Evolutionary conservation across 37 sponge, comb jelly and placozoan species (phyloP), one percentile per base, ranked within the genome.

Genomic region (Ianthella basta): DNA sequence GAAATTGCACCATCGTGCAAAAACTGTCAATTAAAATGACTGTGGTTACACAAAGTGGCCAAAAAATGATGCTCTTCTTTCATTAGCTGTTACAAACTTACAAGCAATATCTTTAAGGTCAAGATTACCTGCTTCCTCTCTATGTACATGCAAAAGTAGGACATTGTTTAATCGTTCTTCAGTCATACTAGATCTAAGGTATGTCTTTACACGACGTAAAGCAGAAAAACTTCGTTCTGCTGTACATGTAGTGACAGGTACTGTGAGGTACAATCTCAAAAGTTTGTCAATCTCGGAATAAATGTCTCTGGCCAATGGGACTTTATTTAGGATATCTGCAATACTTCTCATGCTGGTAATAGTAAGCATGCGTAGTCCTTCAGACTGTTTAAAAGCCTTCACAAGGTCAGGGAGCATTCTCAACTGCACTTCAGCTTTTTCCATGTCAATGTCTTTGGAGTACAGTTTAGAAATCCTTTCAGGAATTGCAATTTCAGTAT

Each of bases 201-300:
- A 86, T 4, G 89, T 88, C 14, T 86, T 27, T n/a, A 92, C 36
- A 50, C 72, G 83, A 41, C 63, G 77, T 54, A 89, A 66, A 53
- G 87, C 77, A 21, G 89, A 92, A 70, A 92, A 86, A 21, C 77
- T 27, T 59, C 89, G 80, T 79, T 93, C 90, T 15, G 88, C 80
- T 74, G 93, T 93, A 3, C 90, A 82, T 5, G 93, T 86, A 15
- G 90, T 87, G 64, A 93, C 81, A 66, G 93, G 93, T 65, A 89
- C 67, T 35, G 90, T 87, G 27, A 93, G 55, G 63, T 92, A 89
- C 23, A 92, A 72, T 16, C 90, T 66, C n/a, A 87, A 23, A 19
- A 91, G 81, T 18, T 84, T 77, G 54, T 83, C 69, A 57, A 85
- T 86, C 59, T 79, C 61, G 40, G 78, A 61, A 14, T 88, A 54